These are phyloP conservation scores for Pristionchus arcanus DNA, from an alignment of 2,888 invertebrate genomes.

Conservation along the genomic window DNA sequence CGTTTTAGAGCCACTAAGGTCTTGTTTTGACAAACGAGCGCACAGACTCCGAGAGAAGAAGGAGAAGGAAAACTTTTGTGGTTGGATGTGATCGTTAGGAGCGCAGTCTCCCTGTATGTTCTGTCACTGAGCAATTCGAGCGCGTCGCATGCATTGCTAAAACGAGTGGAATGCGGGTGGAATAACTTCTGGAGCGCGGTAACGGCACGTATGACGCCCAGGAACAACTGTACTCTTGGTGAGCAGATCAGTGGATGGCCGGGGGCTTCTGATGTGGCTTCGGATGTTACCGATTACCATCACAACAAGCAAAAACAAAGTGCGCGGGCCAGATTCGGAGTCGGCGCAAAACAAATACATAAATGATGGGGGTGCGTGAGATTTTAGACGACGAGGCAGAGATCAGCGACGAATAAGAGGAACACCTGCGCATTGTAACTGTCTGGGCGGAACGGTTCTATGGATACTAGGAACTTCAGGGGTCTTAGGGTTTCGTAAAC, in stretches of 20 bases:
- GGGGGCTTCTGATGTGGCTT: neutral
- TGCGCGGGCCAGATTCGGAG: neutral
- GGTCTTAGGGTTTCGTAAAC: too few species aligned
- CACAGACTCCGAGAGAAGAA: neutral
- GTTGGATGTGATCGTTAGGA: neutral
- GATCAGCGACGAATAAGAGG: neutral
- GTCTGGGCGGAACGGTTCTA: neutral
- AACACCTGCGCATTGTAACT: neutral
- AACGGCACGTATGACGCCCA: neutral
- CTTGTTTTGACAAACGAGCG: conserved; percentile 7
- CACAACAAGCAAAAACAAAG: neutral
- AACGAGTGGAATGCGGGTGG: neutral
- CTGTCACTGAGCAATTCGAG: neutral
- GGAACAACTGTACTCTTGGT: neutral
- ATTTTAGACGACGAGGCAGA: neutral
- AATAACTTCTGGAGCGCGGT: neutral
- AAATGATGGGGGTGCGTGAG: neutral
- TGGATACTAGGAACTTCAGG: too few species aligned
- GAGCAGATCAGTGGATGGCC: neutral
- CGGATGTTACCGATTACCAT: neutral
- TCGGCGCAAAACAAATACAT: neutral
- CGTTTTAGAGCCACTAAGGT: conserved; percentile 11
- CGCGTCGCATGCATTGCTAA: neutral
- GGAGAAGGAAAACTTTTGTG: neutral
- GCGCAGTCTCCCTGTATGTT: neutral